A percentile compares a stretch with the other conserved stretches of the same genome.
These are phyloP conservation scores for Dryomyza anilis DNA, from an alignment of 2,888 invertebrate species.

Conservation along the genomic window DNA sequence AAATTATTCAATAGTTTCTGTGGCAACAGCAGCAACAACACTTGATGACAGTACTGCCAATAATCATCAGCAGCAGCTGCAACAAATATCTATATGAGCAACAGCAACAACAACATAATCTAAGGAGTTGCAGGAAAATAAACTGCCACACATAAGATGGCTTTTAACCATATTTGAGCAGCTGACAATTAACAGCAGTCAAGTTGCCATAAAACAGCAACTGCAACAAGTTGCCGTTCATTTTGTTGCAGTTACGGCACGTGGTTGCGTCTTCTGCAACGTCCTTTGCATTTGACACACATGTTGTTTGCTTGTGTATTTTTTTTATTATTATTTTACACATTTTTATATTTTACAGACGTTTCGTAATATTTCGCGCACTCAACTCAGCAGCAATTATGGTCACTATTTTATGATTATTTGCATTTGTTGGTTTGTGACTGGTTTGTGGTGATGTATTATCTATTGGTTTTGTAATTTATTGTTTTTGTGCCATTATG, in stretches of 20 bases:
- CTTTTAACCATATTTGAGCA: not conserved
- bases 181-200: too few relatives aligned
- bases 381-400: too few relatives aligned
- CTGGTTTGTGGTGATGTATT: too few relatives aligned
- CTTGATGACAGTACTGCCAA: conserved; percentile 4
- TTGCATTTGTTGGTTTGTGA: too few relatives aligned
- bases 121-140: not conserved
- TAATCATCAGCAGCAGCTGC: not conserved
- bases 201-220: conserved; percentile 6
- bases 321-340: too few relatives aligned
- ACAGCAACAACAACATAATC: not conserved
- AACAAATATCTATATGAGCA: not conserved
- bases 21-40: not conserved
- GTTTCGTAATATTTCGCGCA: too few relatives aligned
- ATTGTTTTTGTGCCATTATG: not conserved
- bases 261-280: too few relatives aligned
- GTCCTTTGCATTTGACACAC: too few relatives aligned
- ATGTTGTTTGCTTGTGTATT: too few relatives aligned
- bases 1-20: not conserved
- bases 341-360: too few relatives aligned
- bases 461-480: not conserved
- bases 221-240: not conserved
- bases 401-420: too few relatives aligned
- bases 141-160: not conserved
- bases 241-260: not conserved